Evolutionary conservation across 2,888 invertebrate species (phyloP).

Genomic region (Apodemia mormo): DNA sequence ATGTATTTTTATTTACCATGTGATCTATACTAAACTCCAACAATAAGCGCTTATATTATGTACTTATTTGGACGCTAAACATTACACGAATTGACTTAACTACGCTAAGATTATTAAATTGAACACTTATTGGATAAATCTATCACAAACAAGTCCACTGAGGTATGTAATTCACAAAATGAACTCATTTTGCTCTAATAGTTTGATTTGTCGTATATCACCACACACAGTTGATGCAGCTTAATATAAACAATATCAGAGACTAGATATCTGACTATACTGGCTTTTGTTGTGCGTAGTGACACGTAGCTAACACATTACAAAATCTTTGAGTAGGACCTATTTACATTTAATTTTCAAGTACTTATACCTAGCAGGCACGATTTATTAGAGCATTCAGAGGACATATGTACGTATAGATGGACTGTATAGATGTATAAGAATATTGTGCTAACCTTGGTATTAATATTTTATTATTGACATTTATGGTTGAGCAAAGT

Average conservation of each 20-base stretch:
- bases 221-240: constrained; percentile 42
- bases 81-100: constrained; percentile 73
- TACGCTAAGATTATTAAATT: constrained; percentile 62
- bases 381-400: constrained; percentile 21
- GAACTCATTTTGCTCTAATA: constrained; percentile 57
- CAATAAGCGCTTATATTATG: constrained; percentile 32
- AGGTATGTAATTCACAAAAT: constrained; percentile 69
- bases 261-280: constrained; percentile 78
- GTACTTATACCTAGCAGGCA: constrained; percentile 23
- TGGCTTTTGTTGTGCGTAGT: constrained; percentile 58
- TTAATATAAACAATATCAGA: constrained; percentile 63
- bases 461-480: background rate
- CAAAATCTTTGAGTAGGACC: constrained; percentile 43
- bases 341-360: constrained; percentile 31
- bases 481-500: constrained; percentile 36
- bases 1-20: constrained; percentile 1
- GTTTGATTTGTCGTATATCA: constrained; percentile 33
- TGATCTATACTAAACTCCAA: constrained; percentile 17
- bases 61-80: constrained; percentile 65
- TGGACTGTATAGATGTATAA: constrained; percentile 3
- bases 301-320: constrained; percentile 27
- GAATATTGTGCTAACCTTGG: constrained; percentile 1
- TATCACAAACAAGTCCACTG: constrained; percentile 78
- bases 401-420: constrained; percentile 13
- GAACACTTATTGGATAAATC: constrained; percentile 81